Evolutionary conservation across 1,140 invertebrate species (phyloP).

Genomic region (Rhynchophorus ferrugineus): DNA sequence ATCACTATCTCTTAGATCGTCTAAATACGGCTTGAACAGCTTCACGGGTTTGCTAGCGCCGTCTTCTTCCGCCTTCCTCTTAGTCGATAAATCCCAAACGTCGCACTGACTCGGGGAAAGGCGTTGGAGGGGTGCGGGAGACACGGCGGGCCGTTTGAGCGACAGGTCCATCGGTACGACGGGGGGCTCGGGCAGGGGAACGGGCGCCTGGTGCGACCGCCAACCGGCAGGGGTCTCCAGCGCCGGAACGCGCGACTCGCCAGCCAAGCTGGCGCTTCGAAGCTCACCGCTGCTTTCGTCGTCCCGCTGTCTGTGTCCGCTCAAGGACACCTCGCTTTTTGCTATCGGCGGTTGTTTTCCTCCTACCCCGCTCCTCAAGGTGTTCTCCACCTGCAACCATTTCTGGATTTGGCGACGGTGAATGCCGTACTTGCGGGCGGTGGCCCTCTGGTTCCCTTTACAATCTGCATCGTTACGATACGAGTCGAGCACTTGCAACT

Average conservation of each 20-base stretch:
- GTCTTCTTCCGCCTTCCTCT: conserved; percentile 27
- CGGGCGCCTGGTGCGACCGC: conserved; percentile 24
- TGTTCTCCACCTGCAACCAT: conserved; percentile 76
- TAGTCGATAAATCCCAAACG: conserved; percentile 47
- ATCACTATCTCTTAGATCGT: conserved; percentile 49
- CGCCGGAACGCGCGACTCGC: conserved; percentile 21
- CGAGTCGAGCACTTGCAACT: conserved; percentile 75
- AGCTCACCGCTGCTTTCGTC: conserved; percentile 28
- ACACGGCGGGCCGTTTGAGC: conserved; percentile 40
- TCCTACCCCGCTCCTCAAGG: conserved; percentile 58
- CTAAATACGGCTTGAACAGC: conserved; percentile 62
- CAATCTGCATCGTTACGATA: conserved; percentile 76
- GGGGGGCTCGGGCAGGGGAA: conserved; percentile 29
- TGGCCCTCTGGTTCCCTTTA: conserved; percentile 75
- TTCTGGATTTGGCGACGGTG: conserved; percentile 81
- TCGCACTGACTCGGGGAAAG: conserved; percentile 39
- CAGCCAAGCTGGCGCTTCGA: conserved; percentile 21
- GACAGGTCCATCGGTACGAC: conserved; percentile 39
- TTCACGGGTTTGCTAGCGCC: conserved; percentile 42
- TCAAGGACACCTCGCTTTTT: conserved; percentile 30
- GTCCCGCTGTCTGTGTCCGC: conserved; percentile 35
- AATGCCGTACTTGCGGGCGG: conserved; percentile 78
- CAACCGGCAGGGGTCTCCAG: conserved; percentile 30
- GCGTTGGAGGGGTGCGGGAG: conserved; percentile 36
- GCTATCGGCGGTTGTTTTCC: conserved; percentile 44